A percentile compares a stretch with the other conserved stretches of the same genome.
Evolutionary conservation across 2,888 invertebrate species (phyloP).

Genomic region (Blomia tropicalis): DNA sequence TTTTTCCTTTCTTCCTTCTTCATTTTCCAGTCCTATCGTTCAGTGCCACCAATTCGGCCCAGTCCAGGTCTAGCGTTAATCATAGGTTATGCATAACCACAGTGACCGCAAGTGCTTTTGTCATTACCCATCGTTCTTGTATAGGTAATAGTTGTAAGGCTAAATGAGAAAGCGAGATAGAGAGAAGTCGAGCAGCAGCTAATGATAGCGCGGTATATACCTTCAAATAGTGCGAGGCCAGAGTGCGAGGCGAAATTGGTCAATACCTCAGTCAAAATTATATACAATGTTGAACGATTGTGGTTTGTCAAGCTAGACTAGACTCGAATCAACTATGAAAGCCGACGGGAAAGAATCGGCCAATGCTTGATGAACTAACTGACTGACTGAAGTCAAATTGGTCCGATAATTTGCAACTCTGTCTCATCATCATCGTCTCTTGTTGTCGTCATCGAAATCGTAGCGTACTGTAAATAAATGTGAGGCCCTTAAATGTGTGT

Average conservation of each 20-base stretch:
- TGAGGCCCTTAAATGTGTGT: not conserved
- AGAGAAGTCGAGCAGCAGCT: constrained; percentile 13
- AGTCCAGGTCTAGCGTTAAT: constrained; percentile 3
- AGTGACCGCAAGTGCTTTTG: constrained; percentile 15
- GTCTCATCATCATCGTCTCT: no score
- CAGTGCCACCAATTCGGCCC: not conserved
- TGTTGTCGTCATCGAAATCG: no score
- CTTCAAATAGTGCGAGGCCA: not conserved
- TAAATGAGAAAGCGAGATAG: no score
- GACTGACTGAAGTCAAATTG: not conserved
- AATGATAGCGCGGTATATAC: constrained; percentile 11
- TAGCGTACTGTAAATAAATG: not conserved
- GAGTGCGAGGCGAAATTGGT: constrained; percentile 3
- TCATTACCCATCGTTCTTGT: constrained; percentile 9
- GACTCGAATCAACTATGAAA: not conserved
- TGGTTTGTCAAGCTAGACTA: constrained; percentile 15
- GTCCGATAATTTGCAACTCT: constrained; percentile 11
- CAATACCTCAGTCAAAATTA: constrained; percentile 9
- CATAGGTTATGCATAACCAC: constrained; percentile 15
- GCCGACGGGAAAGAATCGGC: not conserved
- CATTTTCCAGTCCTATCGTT: not conserved
- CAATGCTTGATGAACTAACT: not conserved
- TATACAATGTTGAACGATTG: constrained; percentile 10
- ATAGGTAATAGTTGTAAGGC: not conserved
- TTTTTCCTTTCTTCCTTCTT: not conserved